Percentiles rank a stretch among this genome's conserved stretches.
phyloP scores from a whole-genome alignment of 2,797 vertebrate species.

The Centroberyx gerrardi region DNA sequence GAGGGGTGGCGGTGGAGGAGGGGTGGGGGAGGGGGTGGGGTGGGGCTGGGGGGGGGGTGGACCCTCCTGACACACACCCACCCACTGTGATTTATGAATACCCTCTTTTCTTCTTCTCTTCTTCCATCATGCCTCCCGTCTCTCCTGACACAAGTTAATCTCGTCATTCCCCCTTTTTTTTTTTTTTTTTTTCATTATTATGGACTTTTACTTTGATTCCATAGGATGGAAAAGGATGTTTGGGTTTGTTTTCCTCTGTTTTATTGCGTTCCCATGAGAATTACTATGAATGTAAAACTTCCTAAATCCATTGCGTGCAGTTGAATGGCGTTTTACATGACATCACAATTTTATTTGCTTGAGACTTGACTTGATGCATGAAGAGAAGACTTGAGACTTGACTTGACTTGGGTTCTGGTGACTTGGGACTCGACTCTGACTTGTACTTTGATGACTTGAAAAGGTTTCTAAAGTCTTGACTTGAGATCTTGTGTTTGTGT shows the following conservation, averaged over 20 bases:
- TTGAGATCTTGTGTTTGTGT: too few relatives aligned
- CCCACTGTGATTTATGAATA: constrained; percentile 74
- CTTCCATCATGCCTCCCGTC: constrained; percentile 34
- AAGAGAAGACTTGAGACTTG: too few relatives aligned
- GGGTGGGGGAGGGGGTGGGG: constrained; percentile 11
- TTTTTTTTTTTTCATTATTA: constrained; percentile 23
- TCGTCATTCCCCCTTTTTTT: constrained; percentile 14
- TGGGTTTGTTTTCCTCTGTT: constrained; percentile 14
- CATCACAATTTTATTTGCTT: too few relatives aligned
- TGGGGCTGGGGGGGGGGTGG: constrained; percentile 11
- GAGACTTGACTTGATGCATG: too few relatives aligned
- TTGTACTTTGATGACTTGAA: too few relatives aligned
- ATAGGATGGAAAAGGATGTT: neutral
- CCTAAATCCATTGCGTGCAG: constrained; percentile 32
- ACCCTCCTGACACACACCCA: constrained; percentile 33
- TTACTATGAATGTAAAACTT: constrained; percentile 21
- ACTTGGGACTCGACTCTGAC: constrained; percentile 2
- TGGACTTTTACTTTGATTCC: constrained; percentile 56
- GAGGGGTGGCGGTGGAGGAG: constrained; percentile 28
- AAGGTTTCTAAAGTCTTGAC: too few relatives aligned
- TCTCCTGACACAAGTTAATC: constrained; percentile 30
- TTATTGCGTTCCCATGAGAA: constrained; percentile 8
- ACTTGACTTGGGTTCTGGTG: constrained; percentile 8
- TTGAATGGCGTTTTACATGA: constrained; percentile 35
- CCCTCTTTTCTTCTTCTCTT: constrained; percentile 51